phyloP scores from a whole-genome alignment of 2,888 invertebrate genomes.

The Drosophila aldrichi region DNA sequence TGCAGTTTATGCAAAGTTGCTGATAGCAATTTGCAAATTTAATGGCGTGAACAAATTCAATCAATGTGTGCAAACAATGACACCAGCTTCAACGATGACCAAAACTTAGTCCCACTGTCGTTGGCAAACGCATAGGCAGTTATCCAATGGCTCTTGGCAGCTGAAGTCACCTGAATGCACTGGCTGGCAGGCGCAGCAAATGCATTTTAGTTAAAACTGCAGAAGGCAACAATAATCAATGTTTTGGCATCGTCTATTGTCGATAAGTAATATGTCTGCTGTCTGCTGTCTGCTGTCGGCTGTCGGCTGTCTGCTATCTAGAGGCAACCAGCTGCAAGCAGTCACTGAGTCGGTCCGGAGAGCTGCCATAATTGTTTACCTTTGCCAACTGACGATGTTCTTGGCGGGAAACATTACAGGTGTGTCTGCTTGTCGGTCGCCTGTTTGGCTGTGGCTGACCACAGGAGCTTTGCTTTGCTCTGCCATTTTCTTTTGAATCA shows the following conservation, averaged over 20 bases:
- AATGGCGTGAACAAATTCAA: conserved; percentile 85
- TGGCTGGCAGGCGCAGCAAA: conserved; percentile 25
- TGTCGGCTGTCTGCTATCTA: conserved; percentile 59
- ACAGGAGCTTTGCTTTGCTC: conserved; percentile 10
- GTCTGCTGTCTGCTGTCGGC: conserved; percentile 49
- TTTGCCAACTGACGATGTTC: conserved; percentile 33
- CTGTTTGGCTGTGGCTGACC: conserved; percentile 13
- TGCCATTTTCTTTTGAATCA: conserved; percentile 10
- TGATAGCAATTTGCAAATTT: conserved; percentile 85
- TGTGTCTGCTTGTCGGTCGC: conserved; percentile 18
- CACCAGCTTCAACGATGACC: conserved; percentile 40
- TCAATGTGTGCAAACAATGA: conserved; percentile 82
- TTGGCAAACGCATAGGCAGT: conserved; percentile 3
- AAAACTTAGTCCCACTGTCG: background rate
- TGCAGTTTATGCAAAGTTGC: conserved; percentile 84
- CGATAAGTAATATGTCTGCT: conserved; percentile 67
- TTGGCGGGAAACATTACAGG: conserved; percentile 39
- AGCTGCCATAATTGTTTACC: conserved; percentile 66
- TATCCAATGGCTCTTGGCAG: conserved; percentile 16
- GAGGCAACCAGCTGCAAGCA: conserved; percentile 50
- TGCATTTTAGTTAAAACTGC: conserved; percentile 72
- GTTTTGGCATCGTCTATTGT: conserved; percentile 62
- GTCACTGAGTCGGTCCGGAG: conserved; percentile 19
- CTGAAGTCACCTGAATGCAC: conserved; percentile 3
- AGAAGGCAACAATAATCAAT: conserved; percentile 79